Conservation (phyloP, 2,888 invertebrate species). For the Rhyacophila evoluta region DNA sequence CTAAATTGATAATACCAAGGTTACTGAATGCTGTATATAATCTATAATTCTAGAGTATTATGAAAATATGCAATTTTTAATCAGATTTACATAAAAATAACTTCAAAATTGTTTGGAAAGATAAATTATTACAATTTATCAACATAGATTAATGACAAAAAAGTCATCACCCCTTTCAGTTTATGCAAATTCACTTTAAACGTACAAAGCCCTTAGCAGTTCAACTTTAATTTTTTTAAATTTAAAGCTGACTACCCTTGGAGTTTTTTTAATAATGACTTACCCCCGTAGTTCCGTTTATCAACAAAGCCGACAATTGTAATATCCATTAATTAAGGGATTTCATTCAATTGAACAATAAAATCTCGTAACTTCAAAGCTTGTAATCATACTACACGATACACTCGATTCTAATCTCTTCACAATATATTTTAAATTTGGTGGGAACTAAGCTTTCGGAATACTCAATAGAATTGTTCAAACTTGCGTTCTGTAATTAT, state of each 20-base stretch:
- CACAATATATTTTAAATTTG: neutral
- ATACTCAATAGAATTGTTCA: too few species aligned
- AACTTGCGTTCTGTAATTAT: too few species aligned
- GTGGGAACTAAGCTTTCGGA: neutral
- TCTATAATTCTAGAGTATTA: too few species aligned
- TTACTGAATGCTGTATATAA: too few species aligned
- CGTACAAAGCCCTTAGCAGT: neutral
- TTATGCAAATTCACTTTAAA: neutral
- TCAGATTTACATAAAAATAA: too few species aligned
- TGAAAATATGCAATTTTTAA: too few species aligned
- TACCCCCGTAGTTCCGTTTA: constrained; percentile 49
- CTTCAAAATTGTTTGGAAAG: too few species aligned
- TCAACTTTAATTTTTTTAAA: neutral
- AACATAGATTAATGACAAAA: too few species aligned
- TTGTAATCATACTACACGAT: neutral
- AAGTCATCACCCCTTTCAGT: constrained; percentile 1
- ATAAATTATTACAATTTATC: too few species aligned
- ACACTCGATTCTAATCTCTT: neutral
- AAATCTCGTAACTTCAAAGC: neutral
- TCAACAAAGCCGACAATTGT: constrained; percentile 44
- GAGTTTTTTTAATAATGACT: neutral
- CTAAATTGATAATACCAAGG: too few species aligned
- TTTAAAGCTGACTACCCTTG: neutral
- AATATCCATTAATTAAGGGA: constrained; percentile 52
- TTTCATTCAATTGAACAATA: constrained; percentile 29